phyloP scores from a whole-genome alignment of 2,888 invertebrate species.

The Trichogramma evanescens region DNA sequence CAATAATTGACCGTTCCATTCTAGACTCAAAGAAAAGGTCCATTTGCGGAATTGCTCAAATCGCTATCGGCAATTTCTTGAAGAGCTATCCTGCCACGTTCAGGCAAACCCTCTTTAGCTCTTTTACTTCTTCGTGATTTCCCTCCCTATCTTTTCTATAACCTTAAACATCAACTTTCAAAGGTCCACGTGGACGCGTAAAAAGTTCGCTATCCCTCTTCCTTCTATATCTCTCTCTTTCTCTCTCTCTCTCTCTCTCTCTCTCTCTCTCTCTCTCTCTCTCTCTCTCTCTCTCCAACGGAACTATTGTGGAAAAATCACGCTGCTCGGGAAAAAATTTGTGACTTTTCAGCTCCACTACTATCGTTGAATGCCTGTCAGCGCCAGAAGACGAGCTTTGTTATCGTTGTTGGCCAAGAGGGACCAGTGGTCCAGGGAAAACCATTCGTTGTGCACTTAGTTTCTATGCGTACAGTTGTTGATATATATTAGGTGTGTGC shows the following conservation, averaged over 20 bases:
- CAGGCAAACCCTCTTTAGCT: constrained; percentile 18
- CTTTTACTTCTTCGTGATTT: constrained; percentile 1
- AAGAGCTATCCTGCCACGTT: constrained; percentile 24
- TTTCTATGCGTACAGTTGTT: not conserved
- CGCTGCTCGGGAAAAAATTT: no score
- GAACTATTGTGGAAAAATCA: no score
- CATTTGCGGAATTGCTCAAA: constrained; percentile 45
- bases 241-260: no score
- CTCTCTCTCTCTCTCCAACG: no score
- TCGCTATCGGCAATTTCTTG: constrained; percentile 41
- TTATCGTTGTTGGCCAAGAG: constrained; percentile 24
- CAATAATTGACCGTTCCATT: constrained; percentile 39
- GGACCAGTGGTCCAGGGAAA: constrained; percentile 41
- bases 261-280: no score
- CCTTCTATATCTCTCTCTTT: no score
- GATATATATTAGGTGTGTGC: no score
- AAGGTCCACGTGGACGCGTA: no score
- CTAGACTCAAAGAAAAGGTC: constrained; percentile 31
- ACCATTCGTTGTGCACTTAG: constrained; percentile 40
- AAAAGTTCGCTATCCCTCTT: no score
- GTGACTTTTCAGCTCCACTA: no score
- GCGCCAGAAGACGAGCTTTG: constrained; percentile 41
- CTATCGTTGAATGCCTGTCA: constrained; percentile 37
- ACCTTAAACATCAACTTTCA: no score
- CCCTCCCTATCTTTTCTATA: no score